Conservation (phyloP, 2,888 invertebrate species). For the Frankliniella fusca region DNA sequence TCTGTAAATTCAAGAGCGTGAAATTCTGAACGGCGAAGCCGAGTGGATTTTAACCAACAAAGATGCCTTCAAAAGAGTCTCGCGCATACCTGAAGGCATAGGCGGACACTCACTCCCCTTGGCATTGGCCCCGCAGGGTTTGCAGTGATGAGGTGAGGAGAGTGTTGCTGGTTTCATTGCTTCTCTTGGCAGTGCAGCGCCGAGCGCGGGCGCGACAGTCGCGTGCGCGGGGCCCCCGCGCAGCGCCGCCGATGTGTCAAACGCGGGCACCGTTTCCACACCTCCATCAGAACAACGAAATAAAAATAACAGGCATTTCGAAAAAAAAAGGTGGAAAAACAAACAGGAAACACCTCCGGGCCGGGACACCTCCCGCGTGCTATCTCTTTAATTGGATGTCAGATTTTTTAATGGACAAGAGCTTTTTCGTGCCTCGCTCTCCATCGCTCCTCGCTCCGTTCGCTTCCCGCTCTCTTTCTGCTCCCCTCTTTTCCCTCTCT, state of each 20-base stretch:
- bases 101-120: too few species aligned
- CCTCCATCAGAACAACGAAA: neutral
- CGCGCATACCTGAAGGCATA: too few species aligned
- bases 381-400: conserved; percentile 23
- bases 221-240: neutral
- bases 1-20: too few species aligned
- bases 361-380: conserved; percentile 8
- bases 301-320: neutral
- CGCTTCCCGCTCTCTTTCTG: neutral
- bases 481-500: neutral
- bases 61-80: too few species aligned
- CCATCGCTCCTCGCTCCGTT: too few species aligned
- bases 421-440: neutral
- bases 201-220: neutral
- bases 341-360: conserved; percentile 7
- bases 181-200: too few species aligned
- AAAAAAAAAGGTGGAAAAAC: neutral
- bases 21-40: too few species aligned
- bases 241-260: neutral
- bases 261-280: conserved; percentile 5
- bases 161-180: too few species aligned
- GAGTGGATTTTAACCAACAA: too few species aligned
- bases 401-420: conserved; percentile 26
- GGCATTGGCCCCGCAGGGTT: too few species aligned
- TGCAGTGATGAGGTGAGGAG: too few species aligned